These are phyloP conservation scores for Anoplolepis gracilipes DNA, from an alignment of 1,140 invertebrate species.

Conservation along the genomic window DNA sequence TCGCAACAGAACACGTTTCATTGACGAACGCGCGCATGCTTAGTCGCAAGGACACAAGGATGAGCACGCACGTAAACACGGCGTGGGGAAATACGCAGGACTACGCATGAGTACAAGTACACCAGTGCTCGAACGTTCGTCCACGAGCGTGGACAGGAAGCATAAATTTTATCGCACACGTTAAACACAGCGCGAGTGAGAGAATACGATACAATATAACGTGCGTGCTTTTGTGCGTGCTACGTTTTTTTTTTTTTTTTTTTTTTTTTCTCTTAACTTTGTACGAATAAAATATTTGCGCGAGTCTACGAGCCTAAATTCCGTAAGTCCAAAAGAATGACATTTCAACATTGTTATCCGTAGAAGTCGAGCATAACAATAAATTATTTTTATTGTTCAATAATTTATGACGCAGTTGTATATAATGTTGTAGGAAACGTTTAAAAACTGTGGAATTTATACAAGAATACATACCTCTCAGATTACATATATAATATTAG, in stretches of 20 bases:
- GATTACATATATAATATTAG: too few species aligned
- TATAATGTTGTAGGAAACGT: too few species aligned
- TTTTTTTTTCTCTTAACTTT: not conserved
- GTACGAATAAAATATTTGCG: not conserved
- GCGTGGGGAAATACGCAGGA: slow-evolving; percentile 5
- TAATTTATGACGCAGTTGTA: too few species aligned
- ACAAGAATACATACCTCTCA: too few species aligned
- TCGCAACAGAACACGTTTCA: slow-evolving; percentile 12
- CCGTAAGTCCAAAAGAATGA: not conserved
- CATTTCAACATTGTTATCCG: not conserved
- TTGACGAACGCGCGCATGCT: slow-evolving; percentile 42
- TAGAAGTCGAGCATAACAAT: not conserved
- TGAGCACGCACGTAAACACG: not conserved
- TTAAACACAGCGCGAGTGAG: slow-evolving; percentile 78
- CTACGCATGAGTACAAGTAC: not conserved
- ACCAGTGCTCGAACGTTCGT: slow-evolving; percentile 8
- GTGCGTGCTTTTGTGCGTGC: slow-evolving; percentile 5
- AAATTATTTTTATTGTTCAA: too few species aligned
- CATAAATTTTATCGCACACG: slow-evolving; percentile 83
- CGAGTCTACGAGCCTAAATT: not conserved
- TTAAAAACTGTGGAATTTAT: too few species aligned
- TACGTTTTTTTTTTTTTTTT: not conserved
- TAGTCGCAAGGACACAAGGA: slow-evolving; percentile 16
- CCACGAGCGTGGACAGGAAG: slow-evolving; percentile 78
- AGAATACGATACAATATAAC: slow-evolving; percentile 32